Evolutionary conservation across 2,797 vertebrate species (phyloP), one percentile per base, ranked within the genome.

Genomic region (Vultur gryphus): DNA sequence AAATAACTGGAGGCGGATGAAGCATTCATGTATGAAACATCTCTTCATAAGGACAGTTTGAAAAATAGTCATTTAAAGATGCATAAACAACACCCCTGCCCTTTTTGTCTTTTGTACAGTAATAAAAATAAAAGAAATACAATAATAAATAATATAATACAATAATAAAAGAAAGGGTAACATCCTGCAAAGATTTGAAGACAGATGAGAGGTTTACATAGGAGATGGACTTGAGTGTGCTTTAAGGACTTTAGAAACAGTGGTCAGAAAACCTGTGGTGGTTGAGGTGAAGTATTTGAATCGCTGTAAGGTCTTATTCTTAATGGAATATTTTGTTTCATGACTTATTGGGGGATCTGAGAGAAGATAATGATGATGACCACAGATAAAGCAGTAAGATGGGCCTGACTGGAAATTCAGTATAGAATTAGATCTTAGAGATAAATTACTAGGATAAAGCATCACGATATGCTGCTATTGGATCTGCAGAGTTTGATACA

Each of bases 1-100:
- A 84, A 94, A 89, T 87, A 82, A 66, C 58, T 89, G 73, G 55
- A 85, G 31, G 39, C 66, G 95, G 64, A 80, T 20, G 62, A 89
- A 89, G 55, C 55, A 59, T 95, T 96, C 78, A 71, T 73, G n/a
- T 91, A n/a, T 89, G 86, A 93, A 92, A 44, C 28, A 46, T 66
- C 14, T 79, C 54, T 91, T 84, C 4, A 2, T 80, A 77, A 89
- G 52, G 39, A 67, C 81, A 78, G 25, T 64, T 88, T 72, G 62
- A 70, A 94, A 93, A 94, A 51, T 39, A 89, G 33, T 76, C 16
- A 76, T 91, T 90, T 87, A 70, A 84, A 89, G 62, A 85, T 77
- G 26, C 12, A 9, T 70, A 84, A 95, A 59, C 66, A 88, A 16
- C 23, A 48, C 26, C 31, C 13, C 0, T 75, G 67, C 18, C 55